These are phyloP conservation scores for Sorex araneus DNA, from an alignment of 2,113 vertebrate genomes.

Conservation along the genomic window DNA sequence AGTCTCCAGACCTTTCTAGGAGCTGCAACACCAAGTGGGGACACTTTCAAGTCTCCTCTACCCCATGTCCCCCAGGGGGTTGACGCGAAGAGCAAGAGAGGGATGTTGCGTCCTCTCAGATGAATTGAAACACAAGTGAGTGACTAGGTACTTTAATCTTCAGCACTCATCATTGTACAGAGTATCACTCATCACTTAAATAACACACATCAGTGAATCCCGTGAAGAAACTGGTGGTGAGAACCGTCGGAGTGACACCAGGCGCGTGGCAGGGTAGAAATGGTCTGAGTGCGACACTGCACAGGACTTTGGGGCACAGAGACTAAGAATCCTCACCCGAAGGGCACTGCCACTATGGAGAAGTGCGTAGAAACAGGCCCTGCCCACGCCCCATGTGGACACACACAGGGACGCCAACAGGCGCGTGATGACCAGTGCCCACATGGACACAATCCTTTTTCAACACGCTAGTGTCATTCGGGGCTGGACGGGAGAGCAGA, in stretches of 20 bases:
- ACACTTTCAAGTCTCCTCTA: not conserved
- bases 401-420: not conserved
- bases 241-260: slow-evolving; percentile 34
- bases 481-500: not conserved
- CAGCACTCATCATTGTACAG: slow-evolving; percentile 72
- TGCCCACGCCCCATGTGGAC: not conserved
- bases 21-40: not conserved
- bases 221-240: slow-evolving; percentile 56
- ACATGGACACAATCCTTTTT: not conserved
- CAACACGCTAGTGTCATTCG: not conserved
- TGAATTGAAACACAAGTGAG: slow-evolving; percentile 71
- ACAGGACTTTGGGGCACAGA: not conserved
- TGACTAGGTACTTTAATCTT: slow-evolving; percentile 80
- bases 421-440: not conserved
- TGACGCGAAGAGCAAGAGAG: not conserved
- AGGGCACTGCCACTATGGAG: slow-evolving; percentile 40
- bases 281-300: not conserved
- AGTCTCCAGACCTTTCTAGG: slow-evolving; percentile 12
- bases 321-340: slow-evolving; percentile 31
- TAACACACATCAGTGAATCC: slow-evolving; percentile 78
- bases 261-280: not conserved
- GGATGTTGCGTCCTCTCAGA: slow-evolving; percentile 48
- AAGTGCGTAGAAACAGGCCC: not conserved
- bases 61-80: no score
- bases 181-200: slow-evolving; percentile 77